These are phyloP conservation scores for Myrmecobius fasciatus DNA, from an alignment of 2,113 vertebrate species.

Conservation along the genomic window DNA sequence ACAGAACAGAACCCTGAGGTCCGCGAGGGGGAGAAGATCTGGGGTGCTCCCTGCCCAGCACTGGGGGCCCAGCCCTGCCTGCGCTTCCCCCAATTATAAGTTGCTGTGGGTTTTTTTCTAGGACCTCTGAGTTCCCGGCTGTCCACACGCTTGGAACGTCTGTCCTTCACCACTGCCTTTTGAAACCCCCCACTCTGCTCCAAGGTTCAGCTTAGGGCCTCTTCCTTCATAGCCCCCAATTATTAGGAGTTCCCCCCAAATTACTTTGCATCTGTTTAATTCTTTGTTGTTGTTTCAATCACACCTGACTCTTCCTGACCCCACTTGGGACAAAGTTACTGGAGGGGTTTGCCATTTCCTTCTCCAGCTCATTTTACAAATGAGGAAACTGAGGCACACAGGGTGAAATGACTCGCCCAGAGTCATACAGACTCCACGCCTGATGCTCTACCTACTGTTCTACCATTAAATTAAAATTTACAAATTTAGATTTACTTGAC, in stretches of 20 bases:
- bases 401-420: background rate
- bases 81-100: slow-evolving; percentile 44
- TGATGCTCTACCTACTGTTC: background rate
- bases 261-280: background rate
- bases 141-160: too few species aligned
- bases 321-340: background rate
- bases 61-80: background rate
- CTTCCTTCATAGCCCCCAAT: background rate
- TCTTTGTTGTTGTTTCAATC: background rate
- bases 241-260: background rate
- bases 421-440: background rate
- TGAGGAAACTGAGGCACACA: background rate
- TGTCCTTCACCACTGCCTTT: too few species aligned
- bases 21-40: background rate
- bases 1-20: background rate
- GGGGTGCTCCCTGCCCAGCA: background rate
- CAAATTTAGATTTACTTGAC: background rate
- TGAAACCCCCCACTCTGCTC: background rate
- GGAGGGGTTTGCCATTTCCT: background rate
- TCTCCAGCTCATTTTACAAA: background rate
- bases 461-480: background rate
- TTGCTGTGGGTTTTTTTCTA: background rate
- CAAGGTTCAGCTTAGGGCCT: background rate
- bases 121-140: too few species aligned
- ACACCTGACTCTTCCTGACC: background rate